Conservation (phyloP, 2,113 vertebrate genomes). For the Tursiops truncatus region DNA sequence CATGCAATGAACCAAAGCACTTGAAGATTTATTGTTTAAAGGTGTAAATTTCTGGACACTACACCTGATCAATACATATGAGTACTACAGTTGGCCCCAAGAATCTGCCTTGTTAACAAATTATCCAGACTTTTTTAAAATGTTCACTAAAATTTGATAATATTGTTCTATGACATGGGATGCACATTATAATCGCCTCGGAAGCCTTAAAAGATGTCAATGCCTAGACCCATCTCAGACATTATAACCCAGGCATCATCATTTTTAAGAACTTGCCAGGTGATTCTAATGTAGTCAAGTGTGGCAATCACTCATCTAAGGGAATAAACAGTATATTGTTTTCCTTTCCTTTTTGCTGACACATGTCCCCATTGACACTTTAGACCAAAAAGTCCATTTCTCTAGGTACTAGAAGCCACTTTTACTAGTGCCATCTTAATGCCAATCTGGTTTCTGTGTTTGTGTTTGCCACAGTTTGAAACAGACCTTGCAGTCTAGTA, state of each 20-base stretch:
- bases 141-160: not conserved
- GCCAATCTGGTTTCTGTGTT: not conserved
- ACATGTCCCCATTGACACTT: not conserved
- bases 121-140: not conserved
- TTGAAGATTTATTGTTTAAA: not conserved
- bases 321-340: not conserved
- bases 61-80: not conserved
- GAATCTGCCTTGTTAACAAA: not conserved
- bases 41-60: not conserved
- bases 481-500: not conserved
- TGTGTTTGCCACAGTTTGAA: not conserved
- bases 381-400: not conserved
- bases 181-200: not conserved
- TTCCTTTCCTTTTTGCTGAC: not conserved
- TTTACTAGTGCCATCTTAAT: not conserved
- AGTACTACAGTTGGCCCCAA: not conserved
- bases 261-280: not conserved
- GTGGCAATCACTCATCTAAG: not conserved
- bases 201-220: not conserved
- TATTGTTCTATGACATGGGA: not conserved
- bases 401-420: not conserved
- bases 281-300: not conserved
- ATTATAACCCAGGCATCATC: not conserved
- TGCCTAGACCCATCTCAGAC: not conserved
- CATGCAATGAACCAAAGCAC: not conserved